Base-by-base conservation (phyloP, 2,797 vertebrate genomes). In the Sparidentex hasta region DNA sequence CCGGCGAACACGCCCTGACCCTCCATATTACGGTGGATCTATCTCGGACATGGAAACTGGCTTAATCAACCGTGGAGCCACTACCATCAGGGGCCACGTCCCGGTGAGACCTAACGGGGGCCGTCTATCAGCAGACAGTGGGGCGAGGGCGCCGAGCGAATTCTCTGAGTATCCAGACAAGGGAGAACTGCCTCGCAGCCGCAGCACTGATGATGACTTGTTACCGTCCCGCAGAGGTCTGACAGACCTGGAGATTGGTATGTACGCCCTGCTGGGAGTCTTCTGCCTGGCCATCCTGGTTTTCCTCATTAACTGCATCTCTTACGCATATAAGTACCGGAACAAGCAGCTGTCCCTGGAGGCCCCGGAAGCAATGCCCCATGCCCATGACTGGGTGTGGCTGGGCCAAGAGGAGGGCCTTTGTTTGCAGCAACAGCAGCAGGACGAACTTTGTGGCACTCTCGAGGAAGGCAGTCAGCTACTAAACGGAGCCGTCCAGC, bases 331-430 rank as follows among this genome's bases (percentile, higher is more conserved):
- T 65, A 97, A 94, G 88, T 98, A 97, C 89, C 93, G 97, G 47
- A 97, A 96, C 93, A 99, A 99, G 92, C 97, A 97, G 74, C 92
- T 96, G 12, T 96, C 98, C 43, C 83, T 95, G 61, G 98, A 98
- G 71, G 96, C 96, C 27, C 96, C 96, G 17, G 90, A 96, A 78
- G 84, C 96, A 52, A 93, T 96, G 96, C 92, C 95, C 3, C 98
- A 99, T 48, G 95, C 97, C 4, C 98, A 99, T 0, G 98, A 99
- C 92, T 99, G 98, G 98, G 98, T 99, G 57, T 99, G 98, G 98
- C 94, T 99, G 56, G 97, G 98, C 21, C 97, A 96, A 7, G 97
- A 97, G 72, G 95, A 94, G 9, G 96, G 96, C 0, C 55, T 94
- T 0, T 96, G 95, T 0, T 93, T 95, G 0, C 96, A 95, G 74